These are phyloP conservation scores for Archips crataeganus DNA, from an alignment of 2,888 invertebrate species.

Conservation along the genomic window DNA sequence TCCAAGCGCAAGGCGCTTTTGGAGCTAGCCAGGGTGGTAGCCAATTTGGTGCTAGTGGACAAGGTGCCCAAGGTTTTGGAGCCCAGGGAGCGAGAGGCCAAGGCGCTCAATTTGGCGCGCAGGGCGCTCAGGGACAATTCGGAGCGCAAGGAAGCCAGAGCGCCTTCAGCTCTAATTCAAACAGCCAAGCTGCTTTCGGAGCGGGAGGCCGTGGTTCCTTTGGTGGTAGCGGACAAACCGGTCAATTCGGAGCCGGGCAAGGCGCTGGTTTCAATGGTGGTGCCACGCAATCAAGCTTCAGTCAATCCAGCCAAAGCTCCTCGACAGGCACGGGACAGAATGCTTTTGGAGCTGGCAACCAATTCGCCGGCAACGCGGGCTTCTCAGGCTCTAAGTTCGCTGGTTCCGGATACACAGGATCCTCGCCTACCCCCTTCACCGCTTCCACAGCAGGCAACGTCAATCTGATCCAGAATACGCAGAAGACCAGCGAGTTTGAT, in stretches of 20 bases:
- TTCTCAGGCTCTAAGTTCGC: constrained; percentile 57
- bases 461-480: constrained; percentile 69
- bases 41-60: constrained; percentile 35
- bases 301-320: constrained; percentile 33
- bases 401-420: constrained; percentile 66
- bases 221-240: constrained; percentile 19
- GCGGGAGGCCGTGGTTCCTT: constrained; percentile 40
- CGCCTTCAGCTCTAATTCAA: background rate
- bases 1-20: constrained; percentile 44
- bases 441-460: constrained; percentile 66
- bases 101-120: constrained; percentile 16
- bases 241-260: constrained; percentile 12
- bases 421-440: constrained; percentile 73
- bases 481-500: constrained; percentile 67
- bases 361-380: constrained; percentile 46
- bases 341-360: constrained; percentile 7
- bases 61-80: constrained; percentile 1
- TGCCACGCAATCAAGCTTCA: constrained; percentile 17
- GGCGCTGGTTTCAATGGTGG: constrained; percentile 19
- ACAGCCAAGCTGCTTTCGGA: constrained; percentile 9
- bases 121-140: background rate
- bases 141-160: constrained; percentile 8
- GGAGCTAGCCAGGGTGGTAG: constrained; percentile 36
- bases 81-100: constrained; percentile 6
- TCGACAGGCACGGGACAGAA: constrained; percentile 1